These are phyloP conservation scores for Falcaria lacertinaria DNA, from an alignment of 2,888 invertebrate species.

Conservation along the genomic window DNA sequence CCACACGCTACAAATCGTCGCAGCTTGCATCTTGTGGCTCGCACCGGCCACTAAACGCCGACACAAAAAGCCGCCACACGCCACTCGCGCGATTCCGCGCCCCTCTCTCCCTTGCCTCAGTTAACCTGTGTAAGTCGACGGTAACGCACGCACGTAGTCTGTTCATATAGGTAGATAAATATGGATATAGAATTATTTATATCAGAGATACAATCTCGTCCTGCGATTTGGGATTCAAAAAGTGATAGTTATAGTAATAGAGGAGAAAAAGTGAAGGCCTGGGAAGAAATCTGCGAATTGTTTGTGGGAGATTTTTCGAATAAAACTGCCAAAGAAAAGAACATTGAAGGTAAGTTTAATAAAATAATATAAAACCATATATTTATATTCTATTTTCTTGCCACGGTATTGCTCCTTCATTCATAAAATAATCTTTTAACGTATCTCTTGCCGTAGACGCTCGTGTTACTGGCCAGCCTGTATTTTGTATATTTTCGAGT, in stretches of 20 bases:
- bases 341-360: slow-evolving; percentile 23
- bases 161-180: too few species aligned
- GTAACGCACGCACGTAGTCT: too few species aligned
- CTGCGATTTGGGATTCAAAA: slow-evolving; percentile 25
- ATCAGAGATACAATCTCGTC: slow-evolving; percentile 22
- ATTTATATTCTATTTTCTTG: slow-evolving; percentile 24
- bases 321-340: slow-evolving; percentile 23
- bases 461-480: too few species aligned
- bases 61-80: too few species aligned
- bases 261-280: slow-evolving; percentile 21
- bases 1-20: slow-evolving; percentile 7
- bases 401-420: slow-evolving; percentile 22
- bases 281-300: slow-evolving; percentile 23
- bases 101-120: too few species aligned
- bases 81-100: too few species aligned
- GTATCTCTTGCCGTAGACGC: too few species aligned
- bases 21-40: slow-evolving; percentile 9
- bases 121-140: too few species aligned
- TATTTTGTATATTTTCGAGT: too few species aligned
- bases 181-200: too few species aligned
- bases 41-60: slow-evolving; percentile 5
- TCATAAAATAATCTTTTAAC: slow-evolving; percentile 25
- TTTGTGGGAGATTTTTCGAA: slow-evolving; percentile 18
- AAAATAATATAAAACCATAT: too few species aligned
- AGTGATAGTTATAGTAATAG: slow-evolving; percentile 21